Base-by-base conservation (phyloP, 2,888 invertebrate species). In the Heliconius erato region DNA sequence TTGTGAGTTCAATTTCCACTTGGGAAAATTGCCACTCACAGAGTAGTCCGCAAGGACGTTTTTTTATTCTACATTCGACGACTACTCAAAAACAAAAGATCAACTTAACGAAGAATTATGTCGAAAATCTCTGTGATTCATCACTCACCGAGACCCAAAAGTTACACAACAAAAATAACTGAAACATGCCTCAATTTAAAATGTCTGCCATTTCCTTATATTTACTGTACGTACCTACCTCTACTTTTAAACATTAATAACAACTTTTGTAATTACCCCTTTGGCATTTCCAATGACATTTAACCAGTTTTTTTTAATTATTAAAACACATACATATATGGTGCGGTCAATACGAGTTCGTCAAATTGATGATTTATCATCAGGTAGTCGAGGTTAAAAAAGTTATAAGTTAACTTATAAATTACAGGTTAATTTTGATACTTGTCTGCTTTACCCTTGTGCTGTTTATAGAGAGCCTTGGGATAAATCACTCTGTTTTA, bases 201-300 rank as follows among this genome's bases (percentile, higher is more conserved):
- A 32, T 23, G 59, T 23, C 32, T n/a, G 32, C 35, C n/a, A n/a
- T 76, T 76, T 76, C 59, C 74, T 76, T 32, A 35, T 35, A 35
- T n/a, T 59, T 63, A 74, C 23, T 74, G 19, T 74, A 9, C 19
- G 3, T 11, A 49, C 72, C 1, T 49, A 28, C 67, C 0, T 67
- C 16, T 16, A 67, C 28, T 32, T 67, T 28, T 67, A 26, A 28
- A 16, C 9, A 28, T 32, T 32, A 32, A 2, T 32, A 32, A 32
- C 32, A 32, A 32, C 35, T n/a, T 71, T 54, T 35, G 74, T 76
- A 76, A 54, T 74, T 54, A 74, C 54, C 23, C 35, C 32, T 59
- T 76, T 32, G 74, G 23, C 74, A 35, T 76, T 59, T 63, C 14
- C 59, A 76, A n/a, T 76, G 74, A 35, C 74, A 59, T 76, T 59